A percentile compares a stretch with the other conserved stretches of the same genome.
Conservation (phyloP, 2,113 vertebrate species). For the Donacobius atricapilla region DNA sequence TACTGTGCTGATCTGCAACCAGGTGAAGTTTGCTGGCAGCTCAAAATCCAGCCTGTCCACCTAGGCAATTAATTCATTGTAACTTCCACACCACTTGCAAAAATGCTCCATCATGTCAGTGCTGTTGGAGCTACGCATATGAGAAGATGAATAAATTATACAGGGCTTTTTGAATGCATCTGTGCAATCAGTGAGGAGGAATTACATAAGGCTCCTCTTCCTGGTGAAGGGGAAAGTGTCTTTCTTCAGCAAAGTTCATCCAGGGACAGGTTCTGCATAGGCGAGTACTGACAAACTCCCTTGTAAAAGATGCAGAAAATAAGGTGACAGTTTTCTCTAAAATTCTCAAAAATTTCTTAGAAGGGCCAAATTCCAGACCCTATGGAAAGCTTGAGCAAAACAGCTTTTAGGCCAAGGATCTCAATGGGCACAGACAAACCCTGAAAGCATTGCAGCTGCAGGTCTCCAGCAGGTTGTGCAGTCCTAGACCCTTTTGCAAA, state of each 20-base stretch:
- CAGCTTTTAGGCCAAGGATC: not conserved
- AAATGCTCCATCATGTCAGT: not conserved
- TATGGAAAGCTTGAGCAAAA: not conserved
- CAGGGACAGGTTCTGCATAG: not conserved
- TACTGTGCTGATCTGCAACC: not conserved
- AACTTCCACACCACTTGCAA: not conserved
- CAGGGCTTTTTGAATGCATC: constrained; percentile 10
- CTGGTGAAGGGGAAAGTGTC: not conserved
- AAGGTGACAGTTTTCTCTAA: not conserved
- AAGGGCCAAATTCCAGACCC: not conserved
- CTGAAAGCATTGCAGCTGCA: not conserved
- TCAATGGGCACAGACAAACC: not conserved
- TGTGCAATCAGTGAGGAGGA: constrained; percentile 17
- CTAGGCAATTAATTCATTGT: not conserved
- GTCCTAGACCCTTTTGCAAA: not conserved
- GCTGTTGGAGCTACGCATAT: not conserved
- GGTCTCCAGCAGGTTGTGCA: not conserved
- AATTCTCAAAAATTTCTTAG: not conserved
- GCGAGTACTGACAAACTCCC: not conserved
- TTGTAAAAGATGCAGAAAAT: not conserved
- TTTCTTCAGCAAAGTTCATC: not conserved
- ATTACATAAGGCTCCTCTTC: constrained; percentile 27
- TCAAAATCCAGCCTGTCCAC: not conserved
- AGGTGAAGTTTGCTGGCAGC: not conserved
- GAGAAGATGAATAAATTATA: constrained; percentile 35